Evolutionary conservation across 2,888 invertebrate genomes (phyloP).

Genomic region (Anoncus sp.): DNA sequence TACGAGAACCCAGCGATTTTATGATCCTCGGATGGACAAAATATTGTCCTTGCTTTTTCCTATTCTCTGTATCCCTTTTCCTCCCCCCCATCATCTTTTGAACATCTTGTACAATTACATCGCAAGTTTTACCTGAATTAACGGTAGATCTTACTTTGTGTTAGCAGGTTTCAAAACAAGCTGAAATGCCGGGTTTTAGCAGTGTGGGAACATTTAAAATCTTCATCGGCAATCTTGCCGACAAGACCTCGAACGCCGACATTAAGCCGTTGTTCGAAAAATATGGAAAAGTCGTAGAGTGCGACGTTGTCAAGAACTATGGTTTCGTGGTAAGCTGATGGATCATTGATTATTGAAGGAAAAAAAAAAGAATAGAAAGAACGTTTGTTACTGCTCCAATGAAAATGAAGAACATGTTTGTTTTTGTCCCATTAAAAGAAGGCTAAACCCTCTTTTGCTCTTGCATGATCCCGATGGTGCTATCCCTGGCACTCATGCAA

Average conservation of each 20-base stretch:
- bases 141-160: constrained; percentile 15
- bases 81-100: neutral
- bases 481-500: too few species aligned
- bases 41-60: neutral
- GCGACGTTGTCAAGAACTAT: constrained; percentile 99
- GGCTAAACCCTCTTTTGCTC: too few species aligned
- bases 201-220: constrained; percentile 97
- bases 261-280: constrained; percentile 98
- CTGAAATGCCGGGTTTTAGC: constrained; percentile 91
- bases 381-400: too few species aligned
- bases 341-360: too few species aligned
- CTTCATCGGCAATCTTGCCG: constrained; percentile 98
- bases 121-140: neutral
- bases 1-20: too few species aligned
- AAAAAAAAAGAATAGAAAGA: too few species aligned
- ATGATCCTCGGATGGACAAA: neutral
- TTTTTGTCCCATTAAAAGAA: too few species aligned
- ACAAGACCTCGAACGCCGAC: constrained; percentile 94
- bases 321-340: constrained; percentile 92
- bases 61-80: neutral
- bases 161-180: constrained; percentile 73
- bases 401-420: too few species aligned
- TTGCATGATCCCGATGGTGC: too few species aligned
- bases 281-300: constrained; percentile 98
- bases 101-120: neutral